These are phyloP conservation scores for Philhelius pedissequus DNA, from an alignment of 2,888 invertebrate species.

Conservation along the genomic window DNA sequence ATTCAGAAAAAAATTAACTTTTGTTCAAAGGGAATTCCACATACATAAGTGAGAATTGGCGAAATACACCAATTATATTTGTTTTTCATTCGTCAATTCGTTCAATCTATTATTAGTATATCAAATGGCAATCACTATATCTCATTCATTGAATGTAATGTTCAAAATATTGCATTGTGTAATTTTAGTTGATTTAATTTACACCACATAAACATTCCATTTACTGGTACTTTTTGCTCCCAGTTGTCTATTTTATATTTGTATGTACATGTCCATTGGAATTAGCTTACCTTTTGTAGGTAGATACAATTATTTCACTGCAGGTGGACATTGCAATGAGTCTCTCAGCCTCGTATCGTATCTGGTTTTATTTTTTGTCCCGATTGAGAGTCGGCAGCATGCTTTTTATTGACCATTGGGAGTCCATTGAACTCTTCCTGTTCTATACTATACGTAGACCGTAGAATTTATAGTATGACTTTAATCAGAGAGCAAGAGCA, in stretches of 20 bases:
- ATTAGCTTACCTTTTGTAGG: neutral
- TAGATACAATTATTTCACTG: neutral
- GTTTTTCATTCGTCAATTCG: neutral
- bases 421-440: constrained; percentile 38
- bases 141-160: neutral
- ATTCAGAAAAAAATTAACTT: too few relatives aligned
- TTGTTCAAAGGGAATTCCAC: too few relatives aligned
- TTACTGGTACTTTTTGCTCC: neutral
- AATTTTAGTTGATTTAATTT: constrained; percentile 49
- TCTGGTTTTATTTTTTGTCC: neutral
- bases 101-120: neutral
- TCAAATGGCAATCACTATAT: neutral
- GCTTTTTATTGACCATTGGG: neutral
- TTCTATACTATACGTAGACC: neutral
- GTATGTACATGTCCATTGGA: neutral
- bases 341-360: neutral
- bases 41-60: neutral
- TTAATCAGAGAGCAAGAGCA: neutral
- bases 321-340: constrained; percentile 7
- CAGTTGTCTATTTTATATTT: neutral
- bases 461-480: neutral
- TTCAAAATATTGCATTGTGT: constrained; percentile 44
- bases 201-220: constrained; percentile 38
- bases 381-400: neutral
- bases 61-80: neutral